Percentiles rank a stretch among this genome's conserved stretches.
Evolutionary conservation across 2,888 invertebrate species (phyloP).

Genomic region (Chymomyza fuscimana): DNA sequence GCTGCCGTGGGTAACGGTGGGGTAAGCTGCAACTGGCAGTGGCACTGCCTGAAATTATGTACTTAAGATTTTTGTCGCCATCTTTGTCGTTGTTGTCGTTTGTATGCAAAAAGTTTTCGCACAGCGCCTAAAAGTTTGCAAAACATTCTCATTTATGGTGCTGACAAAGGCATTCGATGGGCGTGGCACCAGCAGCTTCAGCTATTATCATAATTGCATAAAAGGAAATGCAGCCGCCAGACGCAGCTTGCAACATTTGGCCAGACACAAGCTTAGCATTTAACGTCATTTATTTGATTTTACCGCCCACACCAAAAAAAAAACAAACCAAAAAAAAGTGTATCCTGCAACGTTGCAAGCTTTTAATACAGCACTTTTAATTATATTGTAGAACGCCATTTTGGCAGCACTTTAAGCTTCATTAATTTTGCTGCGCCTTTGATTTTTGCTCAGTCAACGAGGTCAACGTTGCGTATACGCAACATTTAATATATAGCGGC

Average conservation of each 20-base stretch:
- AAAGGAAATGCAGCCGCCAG: conserved; percentile 16
- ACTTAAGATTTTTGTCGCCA: conserved; percentile 28
- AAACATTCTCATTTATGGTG: conserved; percentile 29
- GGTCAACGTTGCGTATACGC: conserved; percentile 61
- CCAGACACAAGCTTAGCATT: conserved; percentile 50
- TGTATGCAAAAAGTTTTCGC: neutral
- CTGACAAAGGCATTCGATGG: conserved; percentile 1
- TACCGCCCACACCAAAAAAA: neutral
- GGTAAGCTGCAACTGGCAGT: neutral
- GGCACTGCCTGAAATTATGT: conserved; percentile 8
- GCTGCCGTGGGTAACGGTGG: neutral
- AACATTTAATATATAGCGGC: conserved; percentile 53
- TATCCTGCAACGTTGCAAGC: conserved; percentile 33
- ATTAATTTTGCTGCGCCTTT: conserved; percentile 44
- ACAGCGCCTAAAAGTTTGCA: conserved; percentile 40
- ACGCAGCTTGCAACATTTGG: conserved; percentile 49
- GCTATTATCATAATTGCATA: conserved; percentile 74
- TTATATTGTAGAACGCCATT: conserved; percentile 30
- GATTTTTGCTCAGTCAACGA: neutral
- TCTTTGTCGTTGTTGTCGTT: neutral
- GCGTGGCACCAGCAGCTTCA: conserved; percentile 16
- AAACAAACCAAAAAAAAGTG: too few species aligned
- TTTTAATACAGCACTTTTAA: conserved; percentile 41
- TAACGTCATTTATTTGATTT: conserved; percentile 46
- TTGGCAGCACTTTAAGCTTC: conserved; percentile 38